A percentile compares a stretch with the other conserved stretches of the same genome.
phyloP scores from a whole-genome alignment of 2,888 invertebrate genomes.

The Scrobipalpa atriplicella region DNA sequence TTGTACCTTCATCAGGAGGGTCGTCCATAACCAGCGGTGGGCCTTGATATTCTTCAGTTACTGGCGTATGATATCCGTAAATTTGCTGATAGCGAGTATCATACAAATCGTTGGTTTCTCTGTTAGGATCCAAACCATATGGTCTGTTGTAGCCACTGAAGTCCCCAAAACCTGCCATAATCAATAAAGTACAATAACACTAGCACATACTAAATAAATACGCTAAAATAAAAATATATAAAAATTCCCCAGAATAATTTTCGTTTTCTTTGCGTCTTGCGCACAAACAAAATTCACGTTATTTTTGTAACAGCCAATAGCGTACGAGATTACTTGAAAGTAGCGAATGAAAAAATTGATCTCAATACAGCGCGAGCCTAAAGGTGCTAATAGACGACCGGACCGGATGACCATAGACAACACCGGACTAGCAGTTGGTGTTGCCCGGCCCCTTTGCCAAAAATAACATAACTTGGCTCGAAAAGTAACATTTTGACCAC shows the following conservation, averaged over 20 bases:
- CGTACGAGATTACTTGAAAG: neutral
- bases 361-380: neutral
- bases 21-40: slow-evolving; percentile 78
- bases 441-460: too few species aligned
- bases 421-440: too few species aligned
- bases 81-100: slow-evolving; percentile 79
- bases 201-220: slow-evolving; percentile 33
- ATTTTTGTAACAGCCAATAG: neutral
- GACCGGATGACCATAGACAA: too few species aligned
- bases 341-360: neutral
- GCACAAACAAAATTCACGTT: neutral
- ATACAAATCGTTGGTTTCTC: slow-evolving; percentile 73
- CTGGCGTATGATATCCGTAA: slow-evolving; percentile 75
- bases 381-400: too few species aligned
- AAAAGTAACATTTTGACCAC: too few species aligned
- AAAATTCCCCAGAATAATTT: slow-evolving; percentile 25
- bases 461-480: too few species aligned
- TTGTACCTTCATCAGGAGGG: slow-evolving; percentile 68
- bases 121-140: slow-evolving; percentile 71
- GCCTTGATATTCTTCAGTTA: slow-evolving; percentile 76
- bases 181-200: slow-evolving; percentile 37
- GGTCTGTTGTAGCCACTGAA: slow-evolving; percentile 72
- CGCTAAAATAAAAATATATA: slow-evolving; percentile 22
- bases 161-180: slow-evolving; percentile 78
- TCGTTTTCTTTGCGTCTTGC: neutral